phyloP scores from a whole-genome alignment of 2,113 vertebrate species.

The Pterocles burchelli region DNA sequence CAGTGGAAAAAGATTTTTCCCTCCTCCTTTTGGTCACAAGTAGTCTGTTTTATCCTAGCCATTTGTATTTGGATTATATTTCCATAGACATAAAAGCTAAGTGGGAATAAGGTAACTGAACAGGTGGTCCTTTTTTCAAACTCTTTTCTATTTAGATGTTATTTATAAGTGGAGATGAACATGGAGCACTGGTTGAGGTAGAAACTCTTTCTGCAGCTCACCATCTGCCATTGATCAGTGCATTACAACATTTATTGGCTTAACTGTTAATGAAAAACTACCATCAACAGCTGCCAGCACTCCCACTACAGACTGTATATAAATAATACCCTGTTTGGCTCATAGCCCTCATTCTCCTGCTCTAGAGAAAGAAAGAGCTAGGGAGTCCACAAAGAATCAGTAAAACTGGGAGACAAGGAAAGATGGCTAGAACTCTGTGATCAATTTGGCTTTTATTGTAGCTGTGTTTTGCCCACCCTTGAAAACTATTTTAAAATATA shows the following conservation, averaged over 20 bases:
- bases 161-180: slow-evolving; percentile 3
- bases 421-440: background rate
- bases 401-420: background rate
- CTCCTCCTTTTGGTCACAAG: background rate
- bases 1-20: background rate
- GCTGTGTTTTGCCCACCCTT: background rate
- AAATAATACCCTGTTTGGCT: slow-evolving; percentile 33
- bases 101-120: background rate
- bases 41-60: background rate
- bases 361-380: background rate
- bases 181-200: background rate
- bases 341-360: background rate
- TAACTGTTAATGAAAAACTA: slow-evolving; percentile 37
- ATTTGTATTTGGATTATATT: background rate
- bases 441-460: background rate
- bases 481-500: background rate
- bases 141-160: background rate
- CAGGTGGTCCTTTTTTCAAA: background rate
- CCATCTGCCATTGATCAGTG: background rate
- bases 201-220: background rate
- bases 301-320: slow-evolving; percentile 25
- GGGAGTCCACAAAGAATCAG: background rate
- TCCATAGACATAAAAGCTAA: background rate
- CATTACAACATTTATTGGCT: slow-evolving; percentile 7
- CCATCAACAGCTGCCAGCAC: slow-evolving; percentile 50